These are phyloP conservation scores for Orthosia gothica DNA, from an alignment of 2,888 invertebrate species.

Conservation along the genomic window DNA sequence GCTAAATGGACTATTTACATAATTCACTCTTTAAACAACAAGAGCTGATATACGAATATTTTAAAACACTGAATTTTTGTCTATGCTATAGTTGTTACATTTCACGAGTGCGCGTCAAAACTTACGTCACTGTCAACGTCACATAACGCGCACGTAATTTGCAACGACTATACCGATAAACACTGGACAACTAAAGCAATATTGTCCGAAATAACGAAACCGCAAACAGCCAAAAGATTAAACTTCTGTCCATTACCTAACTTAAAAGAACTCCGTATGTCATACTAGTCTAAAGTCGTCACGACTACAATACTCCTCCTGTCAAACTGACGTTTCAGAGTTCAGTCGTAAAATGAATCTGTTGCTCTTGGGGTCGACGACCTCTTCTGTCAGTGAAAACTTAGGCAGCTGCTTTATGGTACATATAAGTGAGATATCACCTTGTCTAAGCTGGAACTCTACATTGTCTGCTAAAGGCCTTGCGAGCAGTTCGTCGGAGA, in stretches of 20 bases:
- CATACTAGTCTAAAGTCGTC: conserved; percentile 86
- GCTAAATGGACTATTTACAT: conserved; percentile 36
- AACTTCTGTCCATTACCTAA: conserved; percentile 57
- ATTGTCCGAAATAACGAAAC: not conserved
- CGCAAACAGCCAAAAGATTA: conserved; percentile 5
- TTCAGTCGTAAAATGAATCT: conserved; percentile 98
- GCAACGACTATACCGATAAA: conserved; percentile 2
- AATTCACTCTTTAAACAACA: not conserved
- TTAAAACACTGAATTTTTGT: conserved; percentile 1
- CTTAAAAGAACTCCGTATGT: conserved; percentile 81
- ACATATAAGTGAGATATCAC: conserved; percentile 97
- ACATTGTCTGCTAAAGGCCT: conserved; percentile 96
- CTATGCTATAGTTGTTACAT: conserved; percentile 7
- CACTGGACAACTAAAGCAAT: not conserved
- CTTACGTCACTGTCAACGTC: not conserved
- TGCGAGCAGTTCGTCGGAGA: conserved; percentile 98
- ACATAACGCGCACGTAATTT: not conserved
- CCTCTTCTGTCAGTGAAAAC: conserved; percentile 98
- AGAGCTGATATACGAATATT: not conserved
- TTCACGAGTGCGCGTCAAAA: not conserved
- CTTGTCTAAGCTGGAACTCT: conserved; percentile 98
- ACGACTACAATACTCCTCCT: conserved; percentile 78
- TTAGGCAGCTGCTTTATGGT: conserved; percentile 97
- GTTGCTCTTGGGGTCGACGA: conserved; percentile 98
- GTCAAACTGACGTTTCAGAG: conserved; percentile 99